Evolutionary conservation across 2,113 vertebrate species (phyloP).

Genomic region (Apteryx owenii): DNA sequence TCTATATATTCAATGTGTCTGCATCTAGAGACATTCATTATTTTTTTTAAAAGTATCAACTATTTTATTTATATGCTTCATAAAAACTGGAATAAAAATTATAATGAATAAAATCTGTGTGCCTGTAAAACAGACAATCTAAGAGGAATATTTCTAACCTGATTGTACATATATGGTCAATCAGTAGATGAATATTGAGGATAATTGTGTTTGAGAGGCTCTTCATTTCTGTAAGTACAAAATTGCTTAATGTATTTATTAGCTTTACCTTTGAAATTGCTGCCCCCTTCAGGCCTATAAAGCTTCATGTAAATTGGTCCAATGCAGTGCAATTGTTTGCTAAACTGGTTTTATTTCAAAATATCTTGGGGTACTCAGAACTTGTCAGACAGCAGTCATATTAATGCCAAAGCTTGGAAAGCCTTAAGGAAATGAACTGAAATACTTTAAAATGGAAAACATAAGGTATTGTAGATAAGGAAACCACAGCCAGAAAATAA

Average conservation of each 20-base stretch:
- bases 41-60: neutral
- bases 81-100: neutral
- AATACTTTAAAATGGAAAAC: conserved; percentile 25
- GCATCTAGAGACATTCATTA: neutral
- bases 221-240: neutral
- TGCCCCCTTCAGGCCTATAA: conserved; percentile 62
- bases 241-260: neutral
- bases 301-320: neutral
- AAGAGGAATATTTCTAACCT: neutral
- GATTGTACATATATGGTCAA: neutral
- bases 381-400: conserved; percentile 13
- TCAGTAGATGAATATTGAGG: neutral
- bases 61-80: neutral
- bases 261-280: conserved; percentile 22
- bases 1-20: neutral
- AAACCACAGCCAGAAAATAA: neutral
- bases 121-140: neutral
- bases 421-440: neutral
- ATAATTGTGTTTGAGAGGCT: neutral
- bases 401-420: neutral
- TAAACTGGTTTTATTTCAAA: conserved; percentile 7
- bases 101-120: neutral
- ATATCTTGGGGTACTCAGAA: neutral
- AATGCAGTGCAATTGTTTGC: neutral
- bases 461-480: conserved; percentile 28